phyloP scores from a whole-genome alignment of 2,888 invertebrate genomes.

The Athalia rosae region DNA sequence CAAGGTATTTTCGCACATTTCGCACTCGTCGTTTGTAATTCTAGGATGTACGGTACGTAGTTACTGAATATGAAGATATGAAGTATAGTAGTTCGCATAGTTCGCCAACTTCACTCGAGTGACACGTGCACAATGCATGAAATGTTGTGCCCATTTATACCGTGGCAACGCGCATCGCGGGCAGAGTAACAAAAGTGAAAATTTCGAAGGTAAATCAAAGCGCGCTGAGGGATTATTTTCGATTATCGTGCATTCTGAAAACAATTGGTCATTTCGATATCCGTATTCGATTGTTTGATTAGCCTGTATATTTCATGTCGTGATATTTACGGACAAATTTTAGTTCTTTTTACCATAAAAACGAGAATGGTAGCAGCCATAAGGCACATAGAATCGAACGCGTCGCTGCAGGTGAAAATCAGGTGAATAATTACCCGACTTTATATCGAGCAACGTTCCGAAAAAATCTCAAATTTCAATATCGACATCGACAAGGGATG shows the following conservation, averaged over 20 bases:
- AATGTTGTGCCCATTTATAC: slow-evolving; percentile 20
- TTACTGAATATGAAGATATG: background rate
- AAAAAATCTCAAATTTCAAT: background rate
- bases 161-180: background rate
- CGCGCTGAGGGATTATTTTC: no score
- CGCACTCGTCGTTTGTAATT: background rate
- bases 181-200: background rate
- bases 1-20: slow-evolving; percentile 58
- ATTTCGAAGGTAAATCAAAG: background rate
- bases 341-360: slow-evolving; percentile 33
- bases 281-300: slow-evolving; percentile 21
- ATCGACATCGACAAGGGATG: background rate
- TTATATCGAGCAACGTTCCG: background rate
- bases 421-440: slow-evolving; percentile 5
- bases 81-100: slow-evolving; percentile 29
- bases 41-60: background rate
- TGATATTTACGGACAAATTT: slow-evolving; percentile 34
- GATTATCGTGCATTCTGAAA: background rate
- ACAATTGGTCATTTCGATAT: slow-evolving; percentile 28
- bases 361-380: slow-evolving; percentile 15
- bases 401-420: background rate
- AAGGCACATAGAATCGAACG: slow-evolving; percentile 9
- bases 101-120: slow-evolving; percentile 19
- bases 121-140: slow-evolving; percentile 29
- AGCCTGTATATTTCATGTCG: slow-evolving; percentile 31